These are phyloP conservation scores for Achroia grisella DNA, from an alignment of 1,140 invertebrate genomes.

Conservation along the genomic window DNA sequence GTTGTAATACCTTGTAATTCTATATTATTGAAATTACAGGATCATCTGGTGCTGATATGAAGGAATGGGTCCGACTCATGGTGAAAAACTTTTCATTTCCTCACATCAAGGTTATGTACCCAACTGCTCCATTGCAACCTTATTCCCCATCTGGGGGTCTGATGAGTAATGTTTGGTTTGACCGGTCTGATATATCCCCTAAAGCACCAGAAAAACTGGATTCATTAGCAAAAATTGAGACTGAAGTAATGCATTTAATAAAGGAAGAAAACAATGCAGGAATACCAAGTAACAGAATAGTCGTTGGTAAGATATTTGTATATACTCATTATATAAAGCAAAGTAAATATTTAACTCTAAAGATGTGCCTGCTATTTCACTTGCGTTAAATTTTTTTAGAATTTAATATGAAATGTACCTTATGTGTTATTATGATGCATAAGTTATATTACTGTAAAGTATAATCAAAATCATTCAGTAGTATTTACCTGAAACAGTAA, in stretches of 20 bases:
- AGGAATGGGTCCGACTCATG: slow-evolving; percentile 78
- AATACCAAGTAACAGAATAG: slow-evolving; percentile 78
- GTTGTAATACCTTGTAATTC: no score
- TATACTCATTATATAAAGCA: background rate
- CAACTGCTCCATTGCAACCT: slow-evolving; percentile 79
- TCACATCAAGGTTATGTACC: slow-evolving; percentile 82
- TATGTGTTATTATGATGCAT: no score
- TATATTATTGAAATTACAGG: no score
- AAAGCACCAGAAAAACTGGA: slow-evolving; percentile 75
- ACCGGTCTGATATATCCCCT: slow-evolving; percentile 75
- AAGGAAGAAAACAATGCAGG: slow-evolving; percentile 77
- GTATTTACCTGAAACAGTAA: no score
- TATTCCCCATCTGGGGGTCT: slow-evolving; percentile 78
- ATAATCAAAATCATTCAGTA: no score
- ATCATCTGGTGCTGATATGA: slow-evolving; percentile 76
- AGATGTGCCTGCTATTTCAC: no score
- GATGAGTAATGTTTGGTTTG: slow-evolving; percentile 83
- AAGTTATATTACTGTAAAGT: no score
- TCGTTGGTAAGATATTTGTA: slow-evolving; percentile 71
- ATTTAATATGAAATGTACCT: background rate
- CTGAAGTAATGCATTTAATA: slow-evolving; percentile 75
- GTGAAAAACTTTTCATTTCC: slow-evolving; percentile 76
- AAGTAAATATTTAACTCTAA: no score
- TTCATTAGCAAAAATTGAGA: slow-evolving; percentile 75
- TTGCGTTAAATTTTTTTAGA: background rate